phyloP scores from a whole-genome alignment of 2,888 invertebrate species.

The Rotaria magnacalcarata region DNA sequence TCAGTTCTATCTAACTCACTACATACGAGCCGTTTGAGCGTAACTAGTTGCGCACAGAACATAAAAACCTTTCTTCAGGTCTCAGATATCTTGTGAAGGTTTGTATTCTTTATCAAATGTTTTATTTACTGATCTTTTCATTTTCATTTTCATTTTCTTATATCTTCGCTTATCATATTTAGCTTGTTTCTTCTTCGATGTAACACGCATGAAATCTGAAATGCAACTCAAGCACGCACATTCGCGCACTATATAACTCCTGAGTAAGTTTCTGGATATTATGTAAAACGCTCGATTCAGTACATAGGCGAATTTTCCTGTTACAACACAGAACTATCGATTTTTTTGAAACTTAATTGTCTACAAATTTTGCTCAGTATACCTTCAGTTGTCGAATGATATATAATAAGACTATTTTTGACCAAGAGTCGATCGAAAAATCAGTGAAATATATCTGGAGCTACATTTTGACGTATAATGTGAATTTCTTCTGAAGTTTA shows the following conservation, averaged over 20 bases:
- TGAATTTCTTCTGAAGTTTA: not conserved
- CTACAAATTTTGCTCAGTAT: too few species aligned
- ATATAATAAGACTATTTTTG: too few species aligned
- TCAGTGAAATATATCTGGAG: not conserved
- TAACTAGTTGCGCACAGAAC: not conserved
- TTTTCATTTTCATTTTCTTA: not conserved
- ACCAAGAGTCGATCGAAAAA: not conserved
- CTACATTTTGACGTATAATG: conserved; percentile 7
- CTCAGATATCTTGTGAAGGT: not conserved
- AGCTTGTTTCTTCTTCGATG: too few species aligned
- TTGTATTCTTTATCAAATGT: conserved; percentile 1
- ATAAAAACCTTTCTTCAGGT: too few species aligned
- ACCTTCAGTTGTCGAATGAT: too few species aligned
- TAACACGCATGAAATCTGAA: too few species aligned
- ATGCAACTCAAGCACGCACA: not conserved
- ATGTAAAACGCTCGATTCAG: not conserved
- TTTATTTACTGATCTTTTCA: not conserved
- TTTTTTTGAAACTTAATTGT: too few species aligned
- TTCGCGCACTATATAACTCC: not conserved
- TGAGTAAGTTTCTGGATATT: not conserved
- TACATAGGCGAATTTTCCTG: not conserved
- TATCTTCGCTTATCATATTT: too few species aligned
- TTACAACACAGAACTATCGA: too few species aligned
- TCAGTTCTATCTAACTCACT: too few species aligned
- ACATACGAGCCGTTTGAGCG: not conserved